These are phyloP conservation scores for Palythoa grandiflora DNA, from an alignment of 92 coral and sea anemone genomes.

Conservation along the genomic window DNA sequence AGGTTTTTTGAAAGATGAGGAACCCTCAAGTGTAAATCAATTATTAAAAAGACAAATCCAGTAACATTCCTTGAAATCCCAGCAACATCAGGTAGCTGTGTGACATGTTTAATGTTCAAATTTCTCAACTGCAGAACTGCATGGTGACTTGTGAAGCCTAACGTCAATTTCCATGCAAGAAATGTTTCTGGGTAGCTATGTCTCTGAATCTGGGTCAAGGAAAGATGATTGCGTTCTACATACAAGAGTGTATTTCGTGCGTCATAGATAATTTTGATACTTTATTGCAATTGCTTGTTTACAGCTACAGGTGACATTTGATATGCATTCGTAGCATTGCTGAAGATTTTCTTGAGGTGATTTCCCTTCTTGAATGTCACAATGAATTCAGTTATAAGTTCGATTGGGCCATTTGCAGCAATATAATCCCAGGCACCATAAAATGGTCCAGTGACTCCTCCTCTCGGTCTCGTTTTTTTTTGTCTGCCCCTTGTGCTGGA, in stretches of 20 bases:
- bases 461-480: conserved; percentile 56
- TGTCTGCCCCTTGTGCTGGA: conserved; percentile 39
- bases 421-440: conserved; percentile 68
- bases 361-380: conserved; percentile 58
- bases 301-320: conserved; percentile 46
- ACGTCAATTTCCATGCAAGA: conserved; percentile 52
- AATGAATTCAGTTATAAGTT: conserved; percentile 53
- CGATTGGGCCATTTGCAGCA: conserved; percentile 59
- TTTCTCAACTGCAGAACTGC: conserved; percentile 50
- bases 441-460: conserved; percentile 67
- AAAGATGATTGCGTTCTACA: conserved; percentile 56
- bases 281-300: conserved; percentile 56
- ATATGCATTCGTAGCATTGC: conserved; percentile 32
- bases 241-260: conserved; percentile 58
- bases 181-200: conserved; percentile 58
- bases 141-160: conserved; percentile 44
- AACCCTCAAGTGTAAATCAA: conserved; percentile 66
- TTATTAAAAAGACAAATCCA: conserved; percentile 56
- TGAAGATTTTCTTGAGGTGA: not conserved
- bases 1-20: conserved; percentile 56
- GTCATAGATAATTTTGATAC: conserved; percentile 57
- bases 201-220: conserved; percentile 54
- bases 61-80: conserved; percentile 68
- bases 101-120: conserved; percentile 65
- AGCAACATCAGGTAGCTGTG: conserved; percentile 62